These are phyloP conservation scores for Thamnophis elegans DNA, from an alignment of 2,797 vertebrate species.

Conservation along the genomic window DNA sequence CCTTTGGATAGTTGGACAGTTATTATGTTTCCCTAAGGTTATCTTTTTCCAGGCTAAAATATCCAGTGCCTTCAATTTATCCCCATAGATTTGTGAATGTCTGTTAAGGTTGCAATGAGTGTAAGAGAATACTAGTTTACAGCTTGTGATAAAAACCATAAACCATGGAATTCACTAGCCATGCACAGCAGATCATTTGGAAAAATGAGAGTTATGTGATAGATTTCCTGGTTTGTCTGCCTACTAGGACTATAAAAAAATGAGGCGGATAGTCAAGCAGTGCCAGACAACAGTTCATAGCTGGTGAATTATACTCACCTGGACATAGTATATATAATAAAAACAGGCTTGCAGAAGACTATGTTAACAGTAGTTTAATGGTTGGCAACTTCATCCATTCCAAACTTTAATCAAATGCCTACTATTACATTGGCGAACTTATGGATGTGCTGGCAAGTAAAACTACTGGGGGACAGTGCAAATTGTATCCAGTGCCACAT, in stretches of 20 bases:
- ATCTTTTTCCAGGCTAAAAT: background rate
- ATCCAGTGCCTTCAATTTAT: background rate
- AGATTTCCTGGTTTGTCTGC: background rate
- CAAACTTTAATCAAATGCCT: background rate
- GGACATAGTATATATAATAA: background rate
- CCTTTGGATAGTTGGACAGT: background rate
- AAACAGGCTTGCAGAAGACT: background rate
- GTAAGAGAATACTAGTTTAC: background rate
- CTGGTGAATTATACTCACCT: background rate
- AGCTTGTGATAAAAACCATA: background rate
- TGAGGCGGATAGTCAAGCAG: background rate
- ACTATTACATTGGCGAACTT: background rate
- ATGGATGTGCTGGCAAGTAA: background rate
- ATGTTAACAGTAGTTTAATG: no score
- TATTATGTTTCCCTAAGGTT: background rate
- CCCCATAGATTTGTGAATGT: background rate
- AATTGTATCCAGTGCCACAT: background rate
- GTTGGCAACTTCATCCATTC: background rate
- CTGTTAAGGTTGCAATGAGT: background rate
- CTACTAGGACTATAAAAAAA: background rate
- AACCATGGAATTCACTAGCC: background rate
- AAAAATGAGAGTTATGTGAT: background rate
- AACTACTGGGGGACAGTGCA: background rate
- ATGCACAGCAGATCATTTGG: background rate
- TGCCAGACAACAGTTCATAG: background rate